Evolutionary conservation across 2,797 vertebrate genomes (phyloP).

Genomic region (Eulemur rubriventer): DNA sequence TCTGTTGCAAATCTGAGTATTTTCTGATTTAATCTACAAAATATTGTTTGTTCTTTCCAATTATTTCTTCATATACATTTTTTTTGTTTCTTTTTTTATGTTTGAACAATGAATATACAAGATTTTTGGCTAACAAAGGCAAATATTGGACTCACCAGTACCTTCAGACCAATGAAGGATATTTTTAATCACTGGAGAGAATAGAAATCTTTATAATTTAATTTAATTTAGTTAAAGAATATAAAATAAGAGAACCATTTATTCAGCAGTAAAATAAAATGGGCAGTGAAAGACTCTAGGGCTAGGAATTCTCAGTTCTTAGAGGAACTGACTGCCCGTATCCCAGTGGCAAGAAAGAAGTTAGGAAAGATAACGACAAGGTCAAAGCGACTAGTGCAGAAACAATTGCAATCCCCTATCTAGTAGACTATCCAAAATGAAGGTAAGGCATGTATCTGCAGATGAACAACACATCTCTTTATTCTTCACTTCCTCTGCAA

Average conservation of each 20-base stretch:
- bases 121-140: neutral
- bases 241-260: neutral
- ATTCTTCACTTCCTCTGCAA: neutral
- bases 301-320: neutral
- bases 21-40: conserved; percentile 1
- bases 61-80: neutral
- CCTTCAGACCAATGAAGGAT: neutral
- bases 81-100: neutral
- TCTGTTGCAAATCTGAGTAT: neutral
- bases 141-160: neutral
- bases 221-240: neutral
- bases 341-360: neutral
- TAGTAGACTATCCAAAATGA: neutral
- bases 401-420: neutral
- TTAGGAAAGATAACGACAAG: neutral
- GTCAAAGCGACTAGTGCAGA: neutral
- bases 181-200: neutral
- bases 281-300: neutral
- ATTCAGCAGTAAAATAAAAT: neutral
- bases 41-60: neutral
- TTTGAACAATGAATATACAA: neutral
- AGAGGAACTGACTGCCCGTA: neutral
- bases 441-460: neutral
- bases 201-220: neutral
- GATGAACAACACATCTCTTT: neutral